A percentile compares a stretch with the other conserved stretches of the same genome.
These are phyloP conservation scores for Drosophila prostipennis DNA, from an alignment of 2,888 invertebrate species.

Conservation along the genomic window DNA sequence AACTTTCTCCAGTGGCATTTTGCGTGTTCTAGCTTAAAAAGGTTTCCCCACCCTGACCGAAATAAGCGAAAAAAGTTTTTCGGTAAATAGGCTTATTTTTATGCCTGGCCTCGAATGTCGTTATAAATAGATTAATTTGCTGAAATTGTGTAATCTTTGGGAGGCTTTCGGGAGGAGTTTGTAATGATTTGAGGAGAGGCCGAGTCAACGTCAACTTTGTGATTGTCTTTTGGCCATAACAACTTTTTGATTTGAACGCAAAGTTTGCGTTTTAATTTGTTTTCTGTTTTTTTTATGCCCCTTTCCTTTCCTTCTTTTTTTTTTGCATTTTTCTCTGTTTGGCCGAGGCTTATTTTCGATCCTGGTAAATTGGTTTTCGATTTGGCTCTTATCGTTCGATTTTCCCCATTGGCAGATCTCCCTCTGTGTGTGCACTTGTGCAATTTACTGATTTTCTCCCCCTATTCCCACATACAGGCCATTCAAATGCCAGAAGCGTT, in stretches of 20 bases:
- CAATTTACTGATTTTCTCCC: constrained; percentile 34
- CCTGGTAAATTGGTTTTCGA: constrained; percentile 71
- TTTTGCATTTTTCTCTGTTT: constrained; percentile 5
- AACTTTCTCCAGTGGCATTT: constrained; percentile 47
- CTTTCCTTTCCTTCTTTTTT: background rate
- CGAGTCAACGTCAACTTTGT: constrained; percentile 41
- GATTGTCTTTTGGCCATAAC: constrained; percentile 64
- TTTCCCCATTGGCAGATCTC: constrained; percentile 14
- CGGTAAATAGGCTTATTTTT: constrained; percentile 63
- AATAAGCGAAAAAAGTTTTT: constrained; percentile 33
- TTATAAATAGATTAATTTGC: constrained; percentile 79
- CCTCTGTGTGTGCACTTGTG: constrained; percentile 30
- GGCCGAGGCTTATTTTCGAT: constrained; percentile 52
- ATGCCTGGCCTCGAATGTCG: constrained; percentile 58
- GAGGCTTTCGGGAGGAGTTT: constrained; percentile 4
- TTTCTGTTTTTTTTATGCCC: constrained; percentile 20
- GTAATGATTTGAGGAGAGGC: background rate
- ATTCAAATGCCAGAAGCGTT: constrained; percentile 57
- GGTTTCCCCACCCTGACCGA: constrained; percentile 25
- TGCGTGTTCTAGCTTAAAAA: constrained; percentile 39
- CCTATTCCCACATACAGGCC: constrained; percentile 16
- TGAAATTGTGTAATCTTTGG: constrained; percentile 68
- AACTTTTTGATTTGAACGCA: constrained; percentile 70
- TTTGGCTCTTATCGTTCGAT: constrained; percentile 48
- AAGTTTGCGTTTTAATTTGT: constrained; percentile 66